Base-by-base conservation (phyloP, 2,797 vertebrate genomes). In the Tenualosa thibaudeaui region DNA sequence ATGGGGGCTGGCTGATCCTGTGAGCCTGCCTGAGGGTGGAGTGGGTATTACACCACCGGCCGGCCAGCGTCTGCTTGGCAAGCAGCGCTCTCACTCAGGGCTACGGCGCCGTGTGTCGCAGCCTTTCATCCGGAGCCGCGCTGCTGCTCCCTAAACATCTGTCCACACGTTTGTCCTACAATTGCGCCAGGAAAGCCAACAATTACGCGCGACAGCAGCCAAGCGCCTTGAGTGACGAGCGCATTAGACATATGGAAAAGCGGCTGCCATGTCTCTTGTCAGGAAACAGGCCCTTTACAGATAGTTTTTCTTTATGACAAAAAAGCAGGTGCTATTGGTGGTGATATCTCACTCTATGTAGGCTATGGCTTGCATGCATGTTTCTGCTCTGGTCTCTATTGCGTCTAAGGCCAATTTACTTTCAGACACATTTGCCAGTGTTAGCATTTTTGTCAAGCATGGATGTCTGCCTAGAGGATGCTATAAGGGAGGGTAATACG, bases 61-160 rank as follows among this genome's bases (percentile, higher is more conserved):
- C 37, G 68, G 68, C 68, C 86, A 85, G 84, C 26, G 82, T 89
- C 85, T 88, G 84, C 82, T 86, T 89, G 83, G 87, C 86, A 85
- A 46, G 84, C 84, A 24, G 81, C 81, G 31, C 87, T 83, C 78
- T 22, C 68, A 82, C 88, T 90, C 22, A 51, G 46, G 87, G 89
- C 85, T 53, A 87, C 83, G 75, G 43, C 81, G 75, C 81, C 84
- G 87, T 83, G 46, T 13, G 88, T 85, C 86, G 85, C 86, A 86
- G 85, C 82, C 88, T 89, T 87, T 88, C 86, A 89, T 91, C 87
- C 89, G 85, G 82, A 88, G 87, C 89, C 78, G 90, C 84, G 85
- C 60, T 86, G 56, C 50, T 65, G 88, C 88, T 90, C 86, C 88
- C 86, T 88, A 86, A 91, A 93, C 91, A 93, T 93, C 91, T 92